A percentile compares a stretch with the other conserved stretches of the same genome.
Evolutionary conservation across 1,140 invertebrate genomes (phyloP).

Genomic region (Scaptomyza pallida): DNA sequence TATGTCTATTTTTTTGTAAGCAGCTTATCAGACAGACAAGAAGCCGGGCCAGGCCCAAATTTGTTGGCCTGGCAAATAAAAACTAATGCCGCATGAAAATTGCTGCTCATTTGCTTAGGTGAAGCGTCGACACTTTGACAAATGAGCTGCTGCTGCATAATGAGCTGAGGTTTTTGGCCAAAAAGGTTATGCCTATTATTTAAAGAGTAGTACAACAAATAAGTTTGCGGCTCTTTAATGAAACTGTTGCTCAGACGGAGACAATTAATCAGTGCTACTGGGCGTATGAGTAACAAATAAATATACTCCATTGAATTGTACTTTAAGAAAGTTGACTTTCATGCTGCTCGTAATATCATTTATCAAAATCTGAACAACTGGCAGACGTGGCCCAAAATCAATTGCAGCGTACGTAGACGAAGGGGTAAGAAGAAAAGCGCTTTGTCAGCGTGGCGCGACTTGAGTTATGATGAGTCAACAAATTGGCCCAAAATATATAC

Average conservation of each 20-base stretch:
- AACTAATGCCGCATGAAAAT: slow-evolving; percentile 68
- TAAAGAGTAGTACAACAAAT: background rate
- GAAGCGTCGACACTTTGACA: slow-evolving; percentile 55
- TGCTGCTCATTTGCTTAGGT: slow-evolving; percentile 55
- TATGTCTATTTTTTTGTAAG: slow-evolving; percentile 33
- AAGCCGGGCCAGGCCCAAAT: slow-evolving; percentile 41
- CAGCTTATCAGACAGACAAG: slow-evolving; percentile 31
- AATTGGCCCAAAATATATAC: slow-evolving; percentile 41
- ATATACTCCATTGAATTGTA: slow-evolving; percentile 2
- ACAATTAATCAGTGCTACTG: slow-evolving; percentile 64
- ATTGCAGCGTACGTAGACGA: slow-evolving; percentile 27
- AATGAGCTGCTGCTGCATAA: slow-evolving; percentile 42
- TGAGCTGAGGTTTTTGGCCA: background rate
- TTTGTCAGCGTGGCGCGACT: slow-evolving; percentile 59
- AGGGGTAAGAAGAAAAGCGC: slow-evolving; percentile 42
- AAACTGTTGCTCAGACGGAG: background rate
- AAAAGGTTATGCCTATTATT: slow-evolving; percentile 3
- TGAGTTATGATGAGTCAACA: slow-evolving; percentile 72
- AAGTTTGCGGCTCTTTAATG: background rate
- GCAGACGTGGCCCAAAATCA: slow-evolving; percentile 65
- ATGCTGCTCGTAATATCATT: slow-evolving; percentile 42
- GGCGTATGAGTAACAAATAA: slow-evolving; percentile 29
- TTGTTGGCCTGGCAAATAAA: slow-evolving; percentile 53
- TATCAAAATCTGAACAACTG: slow-evolving; percentile 22
- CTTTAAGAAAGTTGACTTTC: slow-evolving; percentile 21